Evolutionary conservation across 2,113 vertebrate species (phyloP), one percentile per base, ranked within the genome.

Genomic region (Oncorhynchus clarkii): DNA sequence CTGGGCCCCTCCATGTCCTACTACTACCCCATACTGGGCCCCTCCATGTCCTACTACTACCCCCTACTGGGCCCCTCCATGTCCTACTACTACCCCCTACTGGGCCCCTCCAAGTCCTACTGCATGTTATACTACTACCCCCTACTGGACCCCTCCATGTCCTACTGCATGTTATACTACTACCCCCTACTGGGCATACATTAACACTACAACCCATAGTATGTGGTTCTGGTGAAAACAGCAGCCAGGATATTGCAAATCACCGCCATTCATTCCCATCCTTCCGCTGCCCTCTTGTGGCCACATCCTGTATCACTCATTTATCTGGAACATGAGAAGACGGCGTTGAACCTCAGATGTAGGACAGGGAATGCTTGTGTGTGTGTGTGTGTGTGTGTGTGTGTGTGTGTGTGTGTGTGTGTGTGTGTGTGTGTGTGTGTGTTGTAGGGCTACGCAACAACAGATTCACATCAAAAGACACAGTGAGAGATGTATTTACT

Each of bases 211-310:
- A 16, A 34, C 26, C 11, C n/a, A 9, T 14, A 13, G 3, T 14
- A 13, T 22, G 8, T 13, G 45, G 14, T 13, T 70, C 39, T n/a
- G 9, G 8, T 6, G 14, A 45, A 45, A 45, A 48, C 9, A 70
- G 26, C 20, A 49, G 24, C 70, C 6, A 31, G 70, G 49, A 60
- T 59, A 20, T 31, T 31, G 13, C 18, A 8, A 59, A 57, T 57
- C 60, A 16, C 22, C 34, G 13, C 31, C 29, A 59, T 9, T n/a
- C 12, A 22, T 0, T 12, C 12, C 57, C 49, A 24, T n/a, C 13
- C 51, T 3, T 48, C 18, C 39, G 74, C 67, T 87, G 91, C 87
- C 87, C 86, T 83, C 91, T 87, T 80, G 83, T 90, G 91, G 90
- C 20, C 20, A 26, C 20, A 12, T 49, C 6, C n/a, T 49, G n/a